Base-by-base conservation (phyloP, 2,113 vertebrate genomes). In the Gallinago media region DNA sequence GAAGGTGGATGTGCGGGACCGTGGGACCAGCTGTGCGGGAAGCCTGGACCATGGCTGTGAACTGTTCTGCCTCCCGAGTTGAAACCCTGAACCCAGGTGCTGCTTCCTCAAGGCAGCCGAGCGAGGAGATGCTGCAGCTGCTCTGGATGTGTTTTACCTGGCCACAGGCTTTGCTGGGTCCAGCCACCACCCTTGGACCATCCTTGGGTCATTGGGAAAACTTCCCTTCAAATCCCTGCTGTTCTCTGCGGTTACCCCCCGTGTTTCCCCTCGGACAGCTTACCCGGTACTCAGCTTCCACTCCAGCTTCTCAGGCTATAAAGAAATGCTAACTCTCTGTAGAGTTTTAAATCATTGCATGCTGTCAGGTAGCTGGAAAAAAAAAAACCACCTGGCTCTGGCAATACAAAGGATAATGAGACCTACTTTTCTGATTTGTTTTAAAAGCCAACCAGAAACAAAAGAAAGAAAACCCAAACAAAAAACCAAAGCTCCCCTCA, bases 1-100 rank as follows among this genome's bases (percentile, higher is more conserved):
- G 34, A 77, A 5, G 3, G 5, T 2, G 2, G 56, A 26, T 1
- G 0, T 22, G 0, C 3, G 2, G 34, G 73, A 34, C 55, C 9
- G 0, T 50, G 52, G 32, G 67, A 47, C 34, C 26, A 78, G 18
- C 56, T 78, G 68, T 50, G 49, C 9, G 1, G 47, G 75, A 71
- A 67, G 29, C 38, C 31, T 42, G 46, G 36, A 27, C 58, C 27
- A 6, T 27, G 50, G 21, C 40, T 88, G 80, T 86, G 36, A 73
- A 38, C 9, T 67, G 0, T 75, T 81, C n/a, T 36, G 21, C 19
- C 22, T 92, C 40, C 22, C 40, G 27, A 66, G 72, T 54, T 80
- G 56, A 65, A 61, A 52, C 26, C 56, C 19, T 42, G 5, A 76
- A 68, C 58, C 49, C n/a, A 66, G 54, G 40, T 61, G 62, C 27